Base-by-base conservation (phyloP, 2,888 invertebrate genomes). In the Noctua janthe region DNA sequence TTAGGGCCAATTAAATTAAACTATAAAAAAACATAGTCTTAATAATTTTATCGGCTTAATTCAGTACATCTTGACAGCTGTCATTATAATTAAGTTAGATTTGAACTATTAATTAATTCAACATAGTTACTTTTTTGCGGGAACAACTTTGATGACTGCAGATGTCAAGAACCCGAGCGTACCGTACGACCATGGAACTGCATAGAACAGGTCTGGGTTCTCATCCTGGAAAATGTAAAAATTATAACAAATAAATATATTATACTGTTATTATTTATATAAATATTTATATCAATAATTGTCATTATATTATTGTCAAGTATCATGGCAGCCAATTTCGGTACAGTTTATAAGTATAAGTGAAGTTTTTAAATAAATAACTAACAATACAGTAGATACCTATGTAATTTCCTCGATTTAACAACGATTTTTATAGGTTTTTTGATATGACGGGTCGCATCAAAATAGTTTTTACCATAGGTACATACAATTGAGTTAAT, bases 111-210 rank as follows among this genome's bases (percentile, higher is more conserved):
- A 62, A 62, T 62, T 64, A 64, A 64, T 17, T 64, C 3, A 35
- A 8, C 29, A 71, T 78, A 80, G 11, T 94, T 94, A 97, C 97
- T 97, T 98, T 91, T 98, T 98, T 20, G 98, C 98, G 5, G 98
- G 98, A 74, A 98, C 97, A 49, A 99, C 97, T 94, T 97, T 97
- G 71, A 99, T 97, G 90, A 98, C 98, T 0, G 97, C 98, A 0
- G 98, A 98, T 0, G 98, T 98, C 43, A 99, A 96, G 92, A 99
- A 98, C 29, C 99, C 98, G 10, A 99, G 95, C 0, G 98, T 98
- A 10, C 99, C 99, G 92, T 99, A 98, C 0, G 98, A 98, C 98
- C 98, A 99, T 0, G 99, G 98, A 6, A 98, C 97, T 2, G 98
- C 97, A 93, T 98, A 98, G 94, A 98, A 99, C 69, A 99, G 94